These are phyloP conservation scores for Ramphastos sulfuratus DNA, from an alignment of 2,113 vertebrate species.

Conservation along the genomic window DNA sequence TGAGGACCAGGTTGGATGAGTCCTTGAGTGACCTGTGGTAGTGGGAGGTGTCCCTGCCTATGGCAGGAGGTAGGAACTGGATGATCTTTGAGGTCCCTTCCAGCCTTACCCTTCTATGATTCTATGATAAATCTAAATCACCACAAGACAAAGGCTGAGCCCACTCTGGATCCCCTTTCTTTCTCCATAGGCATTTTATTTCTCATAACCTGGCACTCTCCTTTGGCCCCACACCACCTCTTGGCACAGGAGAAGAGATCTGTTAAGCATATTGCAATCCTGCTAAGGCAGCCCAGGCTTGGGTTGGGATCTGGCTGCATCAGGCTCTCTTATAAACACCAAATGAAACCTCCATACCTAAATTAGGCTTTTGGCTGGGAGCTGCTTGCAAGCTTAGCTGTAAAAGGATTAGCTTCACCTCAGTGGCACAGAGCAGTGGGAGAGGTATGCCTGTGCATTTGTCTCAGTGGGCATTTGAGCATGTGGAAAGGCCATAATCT, in stretches of 20 bases:
- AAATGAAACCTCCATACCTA: conserved; percentile 21
- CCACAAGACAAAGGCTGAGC: background rate
- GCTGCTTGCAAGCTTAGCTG: conserved; percentile 6
- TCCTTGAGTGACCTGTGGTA: too few species aligned
- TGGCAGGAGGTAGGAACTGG: too few species aligned
- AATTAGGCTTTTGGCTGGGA: conserved; percentile 32
- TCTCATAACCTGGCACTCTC: background rate
- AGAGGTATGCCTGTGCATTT: background rate
- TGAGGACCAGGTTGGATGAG: too few species aligned
- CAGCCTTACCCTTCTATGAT: too few species aligned
- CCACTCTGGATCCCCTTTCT: background rate
- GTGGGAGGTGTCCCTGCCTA: too few species aligned
- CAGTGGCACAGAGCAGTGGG: background rate
- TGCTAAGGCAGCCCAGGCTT: background rate
- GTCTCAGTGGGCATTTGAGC: background rate
- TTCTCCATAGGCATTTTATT: background rate
- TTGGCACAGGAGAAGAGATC: background rate
- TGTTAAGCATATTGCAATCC: background rate
- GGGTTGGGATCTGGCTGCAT: background rate
- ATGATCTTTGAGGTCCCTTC: too few species aligned
- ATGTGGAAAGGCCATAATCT: conserved; percentile 5
- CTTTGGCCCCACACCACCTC: background rate
- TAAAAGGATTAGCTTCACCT: conserved; percentile 52
- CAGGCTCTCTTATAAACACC: background rate
- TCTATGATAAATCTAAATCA: background rate